phyloP scores from a whole-genome alignment of 2,888 invertebrate genomes.

The Beris morrisii region DNA sequence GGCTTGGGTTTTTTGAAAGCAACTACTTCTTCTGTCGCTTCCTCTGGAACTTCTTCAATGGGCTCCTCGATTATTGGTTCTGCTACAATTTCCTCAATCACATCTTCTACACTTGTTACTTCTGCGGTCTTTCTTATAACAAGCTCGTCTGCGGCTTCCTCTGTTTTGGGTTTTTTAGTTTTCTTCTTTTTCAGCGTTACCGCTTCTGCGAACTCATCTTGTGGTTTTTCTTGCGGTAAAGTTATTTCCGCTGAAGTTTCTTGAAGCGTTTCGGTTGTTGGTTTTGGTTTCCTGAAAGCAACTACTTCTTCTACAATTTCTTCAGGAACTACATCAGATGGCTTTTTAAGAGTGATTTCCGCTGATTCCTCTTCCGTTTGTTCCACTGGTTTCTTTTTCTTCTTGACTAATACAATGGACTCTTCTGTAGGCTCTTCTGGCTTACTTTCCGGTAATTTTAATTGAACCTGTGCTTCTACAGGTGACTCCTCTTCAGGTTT shows the following conservation, averaged over 20 bases:
- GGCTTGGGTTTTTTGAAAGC: constrained; percentile 47
- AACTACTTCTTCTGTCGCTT: constrained; percentile 47
- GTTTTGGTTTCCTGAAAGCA: constrained; percentile 31
- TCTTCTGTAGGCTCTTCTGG: constrained; percentile 43
- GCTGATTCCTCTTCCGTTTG: constrained; percentile 47
- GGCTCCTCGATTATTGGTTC: constrained; percentile 45
- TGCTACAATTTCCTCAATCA: constrained; percentile 43
- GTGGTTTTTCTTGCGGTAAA: constrained; percentile 10
- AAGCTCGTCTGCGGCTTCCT: constrained; percentile 52
- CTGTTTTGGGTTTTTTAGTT: constrained; percentile 43
- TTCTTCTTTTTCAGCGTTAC: constrained; percentile 49
- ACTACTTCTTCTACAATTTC: constrained; percentile 34
- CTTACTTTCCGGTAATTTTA: no score
- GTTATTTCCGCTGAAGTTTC: constrained; percentile 5
- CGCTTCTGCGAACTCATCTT: constrained; percentile 47
- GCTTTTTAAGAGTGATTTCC: constrained; percentile 47
- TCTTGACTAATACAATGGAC: constrained; percentile 40
- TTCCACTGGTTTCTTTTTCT: constrained; percentile 3
- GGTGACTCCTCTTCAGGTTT: constrained; percentile 43
- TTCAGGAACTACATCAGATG: constrained; percentile 34
- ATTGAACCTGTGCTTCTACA: constrained; percentile 32
- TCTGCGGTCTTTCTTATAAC: constrained; percentile 40
- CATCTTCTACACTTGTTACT: constrained; percentile 41
- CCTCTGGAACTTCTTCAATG: constrained; percentile 46
- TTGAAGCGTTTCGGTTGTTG: not conserved